Evolutionary conservation across 2,113 vertebrate genomes (phyloP).

Genomic region (Otolemur garnettii): DNA sequence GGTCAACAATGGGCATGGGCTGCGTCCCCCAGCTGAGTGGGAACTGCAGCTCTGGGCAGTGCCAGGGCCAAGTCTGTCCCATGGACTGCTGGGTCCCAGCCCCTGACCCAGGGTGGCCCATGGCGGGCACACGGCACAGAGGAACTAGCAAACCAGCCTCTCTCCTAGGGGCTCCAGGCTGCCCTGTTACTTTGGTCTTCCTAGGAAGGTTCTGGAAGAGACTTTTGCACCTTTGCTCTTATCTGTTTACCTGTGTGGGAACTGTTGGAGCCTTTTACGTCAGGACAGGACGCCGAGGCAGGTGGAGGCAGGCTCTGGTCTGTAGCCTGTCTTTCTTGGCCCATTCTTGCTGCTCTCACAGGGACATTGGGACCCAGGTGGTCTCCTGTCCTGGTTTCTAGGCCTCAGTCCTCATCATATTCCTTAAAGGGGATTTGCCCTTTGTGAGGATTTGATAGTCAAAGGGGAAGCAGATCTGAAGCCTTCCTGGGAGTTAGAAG

Average conservation of each 20-base stretch:
- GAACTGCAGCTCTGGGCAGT: accelerated
- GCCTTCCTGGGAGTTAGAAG: background rate
- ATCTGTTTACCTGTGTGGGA: background rate
- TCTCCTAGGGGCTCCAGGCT: background rate
- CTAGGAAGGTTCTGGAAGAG: background rate
- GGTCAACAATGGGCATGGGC: accelerated
- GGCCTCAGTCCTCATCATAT: background rate
- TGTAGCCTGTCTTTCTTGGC: accelerated
- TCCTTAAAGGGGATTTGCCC: no score
- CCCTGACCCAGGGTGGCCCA: no score
- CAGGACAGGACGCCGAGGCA: background rate
- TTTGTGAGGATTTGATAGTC: accelerated
- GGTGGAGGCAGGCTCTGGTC: accelerated
- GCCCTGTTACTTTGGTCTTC: background rate
- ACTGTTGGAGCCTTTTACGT: background rate
- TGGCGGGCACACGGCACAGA: background rate
- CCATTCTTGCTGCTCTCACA: accelerated
- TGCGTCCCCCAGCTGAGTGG: background rate
- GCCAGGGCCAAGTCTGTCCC: accelerated
- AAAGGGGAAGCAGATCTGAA: no score
- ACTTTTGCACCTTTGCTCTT: background rate
- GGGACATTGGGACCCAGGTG: accelerated
- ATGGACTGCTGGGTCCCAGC: background rate
- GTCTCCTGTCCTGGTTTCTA: background rate
- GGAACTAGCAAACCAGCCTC: accelerated